Evolutionary conservation across 2,888 invertebrate genomes (phyloP), one percentile per base, ranked within the genome.

Genomic region (Ischnus inquisitorius): DNA sequence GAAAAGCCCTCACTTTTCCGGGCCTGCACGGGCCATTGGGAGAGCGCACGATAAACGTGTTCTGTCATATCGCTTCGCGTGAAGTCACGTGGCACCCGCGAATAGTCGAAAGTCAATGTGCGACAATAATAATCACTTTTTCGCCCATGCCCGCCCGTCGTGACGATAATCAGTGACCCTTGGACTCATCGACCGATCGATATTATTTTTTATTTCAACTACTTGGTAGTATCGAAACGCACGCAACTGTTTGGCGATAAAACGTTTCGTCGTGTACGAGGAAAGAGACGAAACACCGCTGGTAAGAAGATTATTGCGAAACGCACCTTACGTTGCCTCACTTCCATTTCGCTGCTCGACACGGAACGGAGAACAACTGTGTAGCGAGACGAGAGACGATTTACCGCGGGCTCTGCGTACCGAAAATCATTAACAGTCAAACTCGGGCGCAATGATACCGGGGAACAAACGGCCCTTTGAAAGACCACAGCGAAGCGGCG

Each of bases 291-390:
- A 3, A 54, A 54, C 12, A 54, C 2, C 19, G 22, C 12, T 22
- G 3, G 10, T 22, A 19, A 3, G 3, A 54, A 19, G 22, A 22
- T 54, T 25, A 48, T 51, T 41, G 41, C 2, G n/a, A 46, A 68
- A 88, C 88, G 48, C 83, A 90, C 90, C 88, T 90, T 90, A 79
- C 90, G 86, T 68, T 68, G 87, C 22, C 88, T 88, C 43, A 89
- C 78, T 68, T 84, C 88, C 90, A 90, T 91, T 62, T 83, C 54
- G 12, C 12, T 60, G 54, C 68, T 46, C 22, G 41, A 39, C n/a
- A 16, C 10, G 34, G 22, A 2, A 64, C 25, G 57, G 39, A 19
- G 16, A 22, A 25, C 4, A 25, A 57, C 57, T 25, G 10, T 41
- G 67, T 8, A 25, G 34, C 25, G 54, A 51, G 34, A 5, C 12